Base-by-base conservation (phyloP, 1,140 invertebrate genomes). In the Pogonomyrmex californicus region DNA sequence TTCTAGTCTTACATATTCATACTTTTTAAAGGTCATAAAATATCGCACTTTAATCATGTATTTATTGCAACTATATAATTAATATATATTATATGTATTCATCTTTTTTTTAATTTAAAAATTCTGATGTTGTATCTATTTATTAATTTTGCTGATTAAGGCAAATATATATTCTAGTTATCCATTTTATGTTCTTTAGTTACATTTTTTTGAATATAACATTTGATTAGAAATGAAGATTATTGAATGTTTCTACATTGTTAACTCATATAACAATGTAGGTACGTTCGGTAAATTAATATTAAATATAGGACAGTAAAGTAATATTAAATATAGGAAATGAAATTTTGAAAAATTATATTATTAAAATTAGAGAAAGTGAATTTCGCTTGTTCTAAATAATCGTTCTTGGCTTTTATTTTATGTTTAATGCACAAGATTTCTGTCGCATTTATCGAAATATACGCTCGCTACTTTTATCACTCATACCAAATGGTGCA, bases 1-100 rank as follows among this genome's bases (percentile, higher is more conserved):
- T 7, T 83, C 68, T 83, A 83, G 79, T 83, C 79, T 83, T 73
- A 75, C n/a, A 47, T 41, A 49, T 60, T 7, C 5, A 62, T 54
- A 62, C 9, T 83, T 70, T 75, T 49, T 47, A 41, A 23, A 83
- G 12, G 10, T 73, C 5, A 70, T 60, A 81, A 65, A 70, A 47
- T n/a, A 7, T 68, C 36, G 38, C 36, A 70, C 23, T 30, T 81
- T 70, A 33, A 0, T 81, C 38, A 33, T 70, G 14, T 79, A 81
- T 70, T 81, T 81, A 81, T 71, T 70, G 38, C 49, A 70, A 70
- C 10, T 44, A 44, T 38, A 33, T 56, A 30, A 0, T 56, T 81
- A 54, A 56, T 70, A 56, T 12, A 17, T 49, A 47, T 65, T n/a
- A 33, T 33, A 77, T 60, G 2, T 47, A 23, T 83, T 12, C 0